Base-by-base conservation (phyloP, 2,888 invertebrate species). In the Harpalus rufipes region DNA sequence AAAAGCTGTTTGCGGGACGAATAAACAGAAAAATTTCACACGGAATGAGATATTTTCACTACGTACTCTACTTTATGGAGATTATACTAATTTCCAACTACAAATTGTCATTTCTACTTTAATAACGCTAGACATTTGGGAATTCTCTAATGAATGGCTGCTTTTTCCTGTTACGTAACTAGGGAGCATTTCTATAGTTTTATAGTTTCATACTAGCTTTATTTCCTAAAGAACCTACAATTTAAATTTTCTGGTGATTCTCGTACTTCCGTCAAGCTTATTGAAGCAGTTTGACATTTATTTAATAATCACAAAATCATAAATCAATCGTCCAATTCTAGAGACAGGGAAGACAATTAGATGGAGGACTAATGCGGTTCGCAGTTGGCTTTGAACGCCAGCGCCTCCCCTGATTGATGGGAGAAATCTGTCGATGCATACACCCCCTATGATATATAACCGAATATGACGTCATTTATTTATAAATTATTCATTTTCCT, bases 401-500 rank as follows among this genome's bases (percentile, higher is more conserved):
- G 21, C 21, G 12, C 65, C n/a, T n/a, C 5, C 14, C 5, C 58
- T 81, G 81, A 81, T 81, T 81, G 81, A 81, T 81, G 81, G 58
- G 51, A 58, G 58, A 56, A 81, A 81, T 81, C 56, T 81, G 81
- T 81, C 81, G 81, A 81, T 81, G 68, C 81, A 81, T 56, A 25
- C 81, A 39, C 68, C 68, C 32, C 10, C 81, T 32, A 16, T 81
- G 81, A 81, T 68, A 81, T 81, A 81, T 81, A 81, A 63, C 65
- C 58, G 44, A 21, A 41, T 51, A 63, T 84, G 84, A 84, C 84
- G 84, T 84, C 84, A 78, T 65, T 56, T 65, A 74, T 84, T 84
- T 78, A 84, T 84, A 84, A 78, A 84, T 84, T 76, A 84, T 84
- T 84, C 83, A 83, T 83, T 83, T 83, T 83, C 82, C 65, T 14